phyloP scores from a whole-genome alignment of 2,113 vertebrate species.

The Antidorcas marsupialis region DNA sequence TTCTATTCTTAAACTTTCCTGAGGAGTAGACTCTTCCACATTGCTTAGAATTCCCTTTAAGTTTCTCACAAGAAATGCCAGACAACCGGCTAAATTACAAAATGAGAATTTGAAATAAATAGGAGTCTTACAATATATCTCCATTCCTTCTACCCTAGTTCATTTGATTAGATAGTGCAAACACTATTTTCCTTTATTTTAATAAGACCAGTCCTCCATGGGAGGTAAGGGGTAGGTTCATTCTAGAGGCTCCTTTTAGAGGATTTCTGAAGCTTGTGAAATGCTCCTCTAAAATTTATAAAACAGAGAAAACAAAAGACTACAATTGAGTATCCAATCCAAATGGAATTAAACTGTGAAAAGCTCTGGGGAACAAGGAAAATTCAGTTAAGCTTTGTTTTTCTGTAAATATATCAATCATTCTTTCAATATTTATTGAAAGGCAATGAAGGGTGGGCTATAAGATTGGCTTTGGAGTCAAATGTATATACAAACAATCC shows the following conservation, averaged over 20 bases:
- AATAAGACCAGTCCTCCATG: background rate
- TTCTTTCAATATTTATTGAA: slow-evolving; percentile 52
- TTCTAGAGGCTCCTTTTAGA: background rate
- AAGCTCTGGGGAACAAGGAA: background rate
- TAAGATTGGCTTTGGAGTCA: background rate
- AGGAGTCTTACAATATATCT: background rate
- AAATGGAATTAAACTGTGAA: slow-evolving; percentile 53
- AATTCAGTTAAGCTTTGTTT: slow-evolving; percentile 49
- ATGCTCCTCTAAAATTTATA: background rate
- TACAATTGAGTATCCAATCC: background rate
- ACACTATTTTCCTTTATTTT: slow-evolving; percentile 2
- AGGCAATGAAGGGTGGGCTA: slow-evolving; percentile 4
- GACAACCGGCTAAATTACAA: background rate
- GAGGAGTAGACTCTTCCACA: background rate
- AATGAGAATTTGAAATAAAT: slow-evolving; percentile 11
- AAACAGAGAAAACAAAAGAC: background rate
- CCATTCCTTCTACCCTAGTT: background rate
- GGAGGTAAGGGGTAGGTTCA: background rate
- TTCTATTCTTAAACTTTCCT: slow-evolving; percentile 11
- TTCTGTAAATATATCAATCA: slow-evolving; percentile 58
- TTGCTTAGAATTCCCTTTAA: background rate
- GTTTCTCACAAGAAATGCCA: slow-evolving; percentile 13
- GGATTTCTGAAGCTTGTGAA: slow-evolving; percentile 12
- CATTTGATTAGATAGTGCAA: background rate
- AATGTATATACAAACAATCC: background rate